Evolutionary conservation across 2,797 vertebrate genomes (phyloP).

Genomic region (Phalloptychus januarius): DNA sequence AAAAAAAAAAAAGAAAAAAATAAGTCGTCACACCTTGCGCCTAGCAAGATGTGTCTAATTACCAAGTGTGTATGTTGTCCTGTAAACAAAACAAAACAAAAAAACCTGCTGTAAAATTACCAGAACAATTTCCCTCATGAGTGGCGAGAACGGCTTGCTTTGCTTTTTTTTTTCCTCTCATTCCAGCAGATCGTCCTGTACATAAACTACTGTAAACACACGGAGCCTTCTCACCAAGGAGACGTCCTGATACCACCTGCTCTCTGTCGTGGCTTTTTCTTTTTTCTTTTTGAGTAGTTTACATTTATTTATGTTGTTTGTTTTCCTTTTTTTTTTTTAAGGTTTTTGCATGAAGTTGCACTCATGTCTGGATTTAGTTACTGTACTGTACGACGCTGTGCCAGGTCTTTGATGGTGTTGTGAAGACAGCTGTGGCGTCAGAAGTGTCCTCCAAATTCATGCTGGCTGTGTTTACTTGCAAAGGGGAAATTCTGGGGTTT

Average conservation of each 20-base stretch:
- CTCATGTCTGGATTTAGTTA: conserved; percentile 61
- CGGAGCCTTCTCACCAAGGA: conserved; percentile 21
- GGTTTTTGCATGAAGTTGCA: conserved; percentile 79
- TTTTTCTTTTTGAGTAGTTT: conserved; percentile 63
- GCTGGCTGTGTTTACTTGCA: conserved; percentile 52
- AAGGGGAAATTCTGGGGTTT: conserved; percentile 25
- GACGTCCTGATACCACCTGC: conserved; percentile 56
- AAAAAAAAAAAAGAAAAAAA: conserved; percentile 70
- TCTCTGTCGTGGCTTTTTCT: conserved; percentile 63
- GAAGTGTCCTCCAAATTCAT: conserved; percentile 52
- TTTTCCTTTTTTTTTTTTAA: neutral
- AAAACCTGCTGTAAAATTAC: conserved; percentile 70
- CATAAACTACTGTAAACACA: conserved; percentile 66
- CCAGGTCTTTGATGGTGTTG: conserved; percentile 64
- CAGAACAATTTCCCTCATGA: conserved; percentile 67
- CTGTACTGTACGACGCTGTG: conserved; percentile 60
- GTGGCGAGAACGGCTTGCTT: conserved; percentile 75
- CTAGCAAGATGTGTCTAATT: conserved; percentile 78
- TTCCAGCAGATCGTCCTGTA: conserved; percentile 71
- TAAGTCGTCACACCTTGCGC: conserved; percentile 74
- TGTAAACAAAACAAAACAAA: conserved; percentile 68
- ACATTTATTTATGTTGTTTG: conserved; percentile 22
- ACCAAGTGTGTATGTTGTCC: conserved; percentile 81
- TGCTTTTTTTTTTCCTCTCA: conserved; percentile 56
- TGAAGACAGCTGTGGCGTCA: conserved; percentile 49